Conservation (phyloP, 1,140 invertebrate genomes). For the Lerema accius region DNA sequence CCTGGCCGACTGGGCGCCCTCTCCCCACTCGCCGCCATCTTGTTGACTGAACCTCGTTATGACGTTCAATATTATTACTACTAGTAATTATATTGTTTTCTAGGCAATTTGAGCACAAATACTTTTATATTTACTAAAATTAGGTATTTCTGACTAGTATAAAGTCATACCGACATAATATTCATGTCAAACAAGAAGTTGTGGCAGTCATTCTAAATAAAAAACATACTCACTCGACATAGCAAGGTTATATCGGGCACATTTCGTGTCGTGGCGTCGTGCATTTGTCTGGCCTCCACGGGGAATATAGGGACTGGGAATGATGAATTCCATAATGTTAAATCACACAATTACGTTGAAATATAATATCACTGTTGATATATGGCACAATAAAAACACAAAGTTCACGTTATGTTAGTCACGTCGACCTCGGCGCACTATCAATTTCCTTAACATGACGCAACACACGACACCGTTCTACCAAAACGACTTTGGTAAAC, state of each 20-base stretch:
- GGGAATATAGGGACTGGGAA: constrained; percentile 67
- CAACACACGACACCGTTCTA: constrained; percentile 81
- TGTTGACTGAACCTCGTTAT: constrained; percentile 72
- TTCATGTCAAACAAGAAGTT: constrained; percentile 15
- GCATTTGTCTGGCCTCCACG: constrained; percentile 73
- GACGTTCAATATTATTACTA: constrained; percentile 80
- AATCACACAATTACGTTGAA: constrained; percentile 57
- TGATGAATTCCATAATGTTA: constrained; percentile 63
- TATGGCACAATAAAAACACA: constrained; percentile 60
- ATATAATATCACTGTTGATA: constrained; percentile 45
- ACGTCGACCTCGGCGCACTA: constrained; percentile 79
- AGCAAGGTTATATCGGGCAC: constrained; percentile 78
- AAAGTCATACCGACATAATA: constrained; percentile 5
- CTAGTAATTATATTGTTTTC: constrained; percentile 50
- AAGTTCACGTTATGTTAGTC: constrained; percentile 74
- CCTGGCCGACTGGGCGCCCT: constrained; percentile 81
- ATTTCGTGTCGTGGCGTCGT: constrained; percentile 67
- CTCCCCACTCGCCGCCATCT: constrained; percentile 80
- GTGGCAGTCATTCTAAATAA: constrained; percentile 47
- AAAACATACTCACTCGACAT: constrained; percentile 75
- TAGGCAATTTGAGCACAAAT: constrained; percentile 29
- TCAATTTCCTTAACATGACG: constrained; percentile 81
- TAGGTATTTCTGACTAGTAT: background rate
- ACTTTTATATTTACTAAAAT: background rate
- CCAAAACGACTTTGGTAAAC: constrained; percentile 82